phyloP scores from a whole-genome alignment of 2,797 vertebrate species.

The Tokudaia muenninki region DNA sequence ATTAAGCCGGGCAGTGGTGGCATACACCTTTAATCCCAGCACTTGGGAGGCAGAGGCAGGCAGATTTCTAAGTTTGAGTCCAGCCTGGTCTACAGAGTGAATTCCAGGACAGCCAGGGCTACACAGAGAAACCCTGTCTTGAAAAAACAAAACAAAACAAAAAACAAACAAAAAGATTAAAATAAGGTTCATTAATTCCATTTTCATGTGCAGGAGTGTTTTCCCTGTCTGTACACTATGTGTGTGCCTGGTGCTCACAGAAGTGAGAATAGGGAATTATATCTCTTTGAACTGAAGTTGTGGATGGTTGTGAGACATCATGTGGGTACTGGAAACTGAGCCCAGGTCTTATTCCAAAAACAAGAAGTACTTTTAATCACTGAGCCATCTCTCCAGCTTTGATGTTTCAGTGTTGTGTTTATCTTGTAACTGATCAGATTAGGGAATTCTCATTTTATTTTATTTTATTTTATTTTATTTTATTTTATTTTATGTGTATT shows the following conservation, averaged over 20 bases:
- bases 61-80: too few relatives aligned
- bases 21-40: too few relatives aligned
- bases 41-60: too few relatives aligned
- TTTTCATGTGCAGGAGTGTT: neutral
- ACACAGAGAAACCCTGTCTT: too few relatives aligned
- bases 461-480: neutral
- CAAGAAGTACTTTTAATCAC: neutral
- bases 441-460: slow-evolving; percentile 15
- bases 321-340: neutral
- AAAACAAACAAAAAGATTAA: neutral
- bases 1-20: too few relatives aligned
- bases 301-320: neutral
- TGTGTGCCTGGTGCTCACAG: neutral
- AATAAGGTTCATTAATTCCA: neutral
- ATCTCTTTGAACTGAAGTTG: neutral
- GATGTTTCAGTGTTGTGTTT: neutral
- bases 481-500: neutral
- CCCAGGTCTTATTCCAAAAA: neutral
- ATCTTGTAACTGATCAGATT: neutral
- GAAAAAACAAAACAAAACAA: too few relatives aligned
- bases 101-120: too few relatives aligned
- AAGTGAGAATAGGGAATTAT: neutral
- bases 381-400: neutral
- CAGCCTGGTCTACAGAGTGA: too few relatives aligned
- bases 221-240: neutral